These are phyloP conservation scores for Cololabis saira DNA, from an alignment of 2,113 vertebrate species.

Conservation along the genomic window DNA sequence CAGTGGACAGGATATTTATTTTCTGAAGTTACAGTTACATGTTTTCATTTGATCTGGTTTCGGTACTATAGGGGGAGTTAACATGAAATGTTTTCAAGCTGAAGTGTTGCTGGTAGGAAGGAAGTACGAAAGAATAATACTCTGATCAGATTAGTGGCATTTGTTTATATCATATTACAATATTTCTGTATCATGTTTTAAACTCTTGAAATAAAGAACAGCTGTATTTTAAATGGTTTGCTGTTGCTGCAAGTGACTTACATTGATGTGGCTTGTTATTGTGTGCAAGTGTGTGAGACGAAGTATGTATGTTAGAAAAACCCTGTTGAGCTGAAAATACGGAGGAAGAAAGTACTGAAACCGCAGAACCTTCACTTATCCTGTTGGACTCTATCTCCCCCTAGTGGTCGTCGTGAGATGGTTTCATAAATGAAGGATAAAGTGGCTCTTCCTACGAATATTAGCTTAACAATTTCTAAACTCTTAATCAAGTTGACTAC, in stretches of 20 bases:
- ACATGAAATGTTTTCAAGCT: slow-evolving; percentile 49
- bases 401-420: slow-evolving; percentile 30
- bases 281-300: not conserved
- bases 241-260: not conserved
- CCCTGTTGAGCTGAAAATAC: no score
- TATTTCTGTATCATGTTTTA: slow-evolving; percentile 73
- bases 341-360: no score
- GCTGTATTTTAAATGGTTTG: slow-evolving; percentile 47
- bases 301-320: no score
- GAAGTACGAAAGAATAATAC: slow-evolving; percentile 18
- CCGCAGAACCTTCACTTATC: not conserved
- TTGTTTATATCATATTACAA: slow-evolving; percentile 67
- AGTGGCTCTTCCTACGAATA: no score
- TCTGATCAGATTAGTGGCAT: slow-evolving; percentile 66
- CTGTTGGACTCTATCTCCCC: slow-evolving; percentile 26
- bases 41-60: slow-evolving; percentile 48
- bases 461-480: no score
- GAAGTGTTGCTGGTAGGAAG: slow-evolving; percentile 49
- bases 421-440: no score
- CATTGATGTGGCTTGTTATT: not conserved
- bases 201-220: slow-evolving; percentile 78
- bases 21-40: slow-evolving; percentile 35
- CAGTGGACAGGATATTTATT: slow-evolving; percentile 61
- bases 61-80: slow-evolving; percentile 35
- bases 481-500: no score